Percentiles rank a stretch among this genome's conserved stretches.
These are phyloP conservation scores for Tricholaema leucomelas DNA, from an alignment of 2,113 vertebrate species.

Conservation along the genomic window DNA sequence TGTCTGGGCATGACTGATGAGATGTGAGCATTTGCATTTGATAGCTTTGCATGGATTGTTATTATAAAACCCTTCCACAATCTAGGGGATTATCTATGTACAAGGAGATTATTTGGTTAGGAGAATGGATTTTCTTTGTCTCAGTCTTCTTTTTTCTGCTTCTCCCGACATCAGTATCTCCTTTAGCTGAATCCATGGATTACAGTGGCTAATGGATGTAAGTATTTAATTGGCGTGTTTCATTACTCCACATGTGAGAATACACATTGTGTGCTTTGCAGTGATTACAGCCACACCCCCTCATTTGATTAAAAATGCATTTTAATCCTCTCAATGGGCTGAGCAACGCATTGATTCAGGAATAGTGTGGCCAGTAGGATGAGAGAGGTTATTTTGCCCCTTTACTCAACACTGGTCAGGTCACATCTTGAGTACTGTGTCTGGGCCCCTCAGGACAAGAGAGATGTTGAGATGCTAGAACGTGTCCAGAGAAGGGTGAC, in stretches of 20 bases:
- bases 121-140: not conserved
- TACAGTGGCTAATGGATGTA: not conserved
- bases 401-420: no score
- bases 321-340: not conserved
- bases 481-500: no score
- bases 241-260: not conserved
- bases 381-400: no score
- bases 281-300: accelerated
- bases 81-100: not conserved
- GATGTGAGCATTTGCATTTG: not conserved
- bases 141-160: not conserved
- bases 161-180: not conserved
- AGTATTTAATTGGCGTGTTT: not conserved
- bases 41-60: not conserved
- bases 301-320: not conserved
- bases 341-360: not conserved
- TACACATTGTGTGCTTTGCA: not conserved
- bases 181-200: not conserved
- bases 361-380: no score
- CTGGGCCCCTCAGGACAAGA: no score
- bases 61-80: no score
- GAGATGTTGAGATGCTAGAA: no score
- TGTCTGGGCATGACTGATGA: no score
- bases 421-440: no score
- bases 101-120: not conserved